Evolutionary conservation across 2,113 vertebrate genomes (phyloP).

Genomic region (Oryzias curvinotus): DNA sequence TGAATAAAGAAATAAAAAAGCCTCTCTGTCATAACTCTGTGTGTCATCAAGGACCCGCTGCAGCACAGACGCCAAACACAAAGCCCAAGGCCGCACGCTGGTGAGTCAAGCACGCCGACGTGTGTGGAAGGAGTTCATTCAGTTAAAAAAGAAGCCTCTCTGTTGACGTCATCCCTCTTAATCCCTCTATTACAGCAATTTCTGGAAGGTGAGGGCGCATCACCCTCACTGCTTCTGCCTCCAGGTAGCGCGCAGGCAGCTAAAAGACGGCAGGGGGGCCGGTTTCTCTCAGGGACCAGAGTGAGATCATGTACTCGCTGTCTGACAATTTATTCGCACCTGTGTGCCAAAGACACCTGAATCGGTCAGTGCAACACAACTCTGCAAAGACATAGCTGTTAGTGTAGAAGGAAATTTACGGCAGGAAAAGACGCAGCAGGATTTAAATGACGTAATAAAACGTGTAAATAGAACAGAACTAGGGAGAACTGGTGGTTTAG

Average conservation of each 20-base stretch:
- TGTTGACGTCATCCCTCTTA: conserved; percentile 56
- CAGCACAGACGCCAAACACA: conserved; percentile 29
- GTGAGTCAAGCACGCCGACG: conserved; percentile 49
- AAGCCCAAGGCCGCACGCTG: conserved; percentile 45
- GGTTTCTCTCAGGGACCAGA: conserved; percentile 26
- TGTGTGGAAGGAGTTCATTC: conserved; percentile 35
- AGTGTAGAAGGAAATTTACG: no score
- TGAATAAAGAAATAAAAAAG: neutral
- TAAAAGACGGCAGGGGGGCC: conserved; percentile 34
- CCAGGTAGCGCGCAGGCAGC: conserved; percentile 34
- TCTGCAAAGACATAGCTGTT: neutral
- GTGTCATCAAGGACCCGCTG: conserved; percentile 24
- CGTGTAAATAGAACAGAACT: no score
- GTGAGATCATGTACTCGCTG: conserved; percentile 46
- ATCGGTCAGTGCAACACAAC: conserved; percentile 1
- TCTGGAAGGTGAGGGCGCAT: conserved; percentile 35
- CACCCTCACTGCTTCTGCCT: conserved; percentile 31
- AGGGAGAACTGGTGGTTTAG: no score
- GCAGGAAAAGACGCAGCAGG: no score
- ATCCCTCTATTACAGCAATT: conserved; percentile 58
- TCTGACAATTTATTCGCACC: conserved; percentile 34
- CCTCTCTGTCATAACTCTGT: conserved; percentile 13
- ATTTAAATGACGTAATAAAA: no score
- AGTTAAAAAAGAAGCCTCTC: conserved; percentile 14
- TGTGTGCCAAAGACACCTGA: conserved; percentile 20